These are phyloP conservation scores for Echinometra lucunter DNA, from an alignment of 53 echinoderm and acorn worm genomes.

Conservation along the genomic window DNA sequence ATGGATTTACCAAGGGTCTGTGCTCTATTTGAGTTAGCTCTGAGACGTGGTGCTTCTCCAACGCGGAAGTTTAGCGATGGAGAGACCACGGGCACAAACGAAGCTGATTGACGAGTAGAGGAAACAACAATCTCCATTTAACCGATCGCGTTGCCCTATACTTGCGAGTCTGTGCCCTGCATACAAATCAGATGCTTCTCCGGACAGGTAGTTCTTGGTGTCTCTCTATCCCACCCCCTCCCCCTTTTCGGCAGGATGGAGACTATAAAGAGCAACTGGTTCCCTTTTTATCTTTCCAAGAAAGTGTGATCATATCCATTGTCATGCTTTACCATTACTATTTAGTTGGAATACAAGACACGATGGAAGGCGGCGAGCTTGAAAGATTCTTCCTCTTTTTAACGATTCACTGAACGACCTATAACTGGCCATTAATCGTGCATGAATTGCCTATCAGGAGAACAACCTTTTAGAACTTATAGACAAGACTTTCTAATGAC, in stretches of 20 bases:
- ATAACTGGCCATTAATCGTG: neutral
- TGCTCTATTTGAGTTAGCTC: conserved; percentile 28
- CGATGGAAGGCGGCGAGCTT: neutral
- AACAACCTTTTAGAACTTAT: neutral
- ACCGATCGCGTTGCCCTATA: conserved; percentile 36
- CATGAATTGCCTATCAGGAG: neutral
- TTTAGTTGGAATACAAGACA: neutral
- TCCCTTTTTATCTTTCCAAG: too few species aligned
- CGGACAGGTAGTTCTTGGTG: neutral
- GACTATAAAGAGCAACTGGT: too few species aligned
- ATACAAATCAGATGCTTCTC: conserved; percentile 43
- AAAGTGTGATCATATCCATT: too few species aligned
- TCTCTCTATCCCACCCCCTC: neutral
- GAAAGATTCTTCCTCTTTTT: neutral
- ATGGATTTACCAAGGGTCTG: conserved; percentile 8
- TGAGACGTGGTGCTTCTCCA: neutral
- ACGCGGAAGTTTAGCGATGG: conserved; percentile 4
- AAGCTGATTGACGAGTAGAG: conserved; percentile 41
- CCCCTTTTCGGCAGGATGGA: too few species aligned
- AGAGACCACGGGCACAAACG: conserved; percentile 32
- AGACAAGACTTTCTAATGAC: conserved; percentile 17
- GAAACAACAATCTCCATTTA: conserved; percentile 46
- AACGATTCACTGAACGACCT: neutral
- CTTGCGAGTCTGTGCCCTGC: conserved; percentile 24
- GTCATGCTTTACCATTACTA: too few species aligned